Conservation (phyloP, 2,797 vertebrate species). For the Scolopax bukidnonensis region DNA sequence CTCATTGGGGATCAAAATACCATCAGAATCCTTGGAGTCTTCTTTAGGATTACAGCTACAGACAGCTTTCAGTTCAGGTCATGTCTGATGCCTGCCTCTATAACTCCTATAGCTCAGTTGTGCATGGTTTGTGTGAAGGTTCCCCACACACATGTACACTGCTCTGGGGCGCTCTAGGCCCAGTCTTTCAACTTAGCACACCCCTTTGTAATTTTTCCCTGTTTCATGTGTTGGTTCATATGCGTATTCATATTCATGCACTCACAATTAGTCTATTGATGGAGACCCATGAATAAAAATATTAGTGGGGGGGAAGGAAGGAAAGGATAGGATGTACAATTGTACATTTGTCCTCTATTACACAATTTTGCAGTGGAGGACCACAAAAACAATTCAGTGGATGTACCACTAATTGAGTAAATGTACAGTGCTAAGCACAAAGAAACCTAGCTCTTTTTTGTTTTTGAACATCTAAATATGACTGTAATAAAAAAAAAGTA, state of each 20-base stretch:
- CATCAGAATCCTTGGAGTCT: neutral
- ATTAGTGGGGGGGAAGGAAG: neutral
- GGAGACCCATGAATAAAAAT: neutral
- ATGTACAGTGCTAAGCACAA: neutral
- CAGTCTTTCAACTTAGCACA: neutral
- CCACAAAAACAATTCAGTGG: neutral
- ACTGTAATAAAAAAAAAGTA: neutral
- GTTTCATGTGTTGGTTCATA: neutral
- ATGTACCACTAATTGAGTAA: neutral
- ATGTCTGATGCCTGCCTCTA: neutral
- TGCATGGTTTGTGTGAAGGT: neutral
- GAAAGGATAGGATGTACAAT: neutral
- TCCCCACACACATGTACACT: rapidly evolving
- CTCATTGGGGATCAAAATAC: neutral
- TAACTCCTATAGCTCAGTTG: neutral
- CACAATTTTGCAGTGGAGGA: neutral
- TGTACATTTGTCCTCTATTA: neutral
- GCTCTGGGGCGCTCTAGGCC: neutral
- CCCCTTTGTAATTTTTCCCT: neutral
- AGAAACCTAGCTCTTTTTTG: neutral
- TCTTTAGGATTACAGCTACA: neutral
- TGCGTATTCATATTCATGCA: neutral
- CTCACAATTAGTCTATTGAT: neutral
- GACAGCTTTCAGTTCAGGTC: neutral
- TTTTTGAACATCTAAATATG: neutral